Percentiles rank a stretch among this genome's conserved stretches.
phyloP scores from a whole-genome alignment of 92 coral and sea anemone genomes.

The Pocillopora grandis region DNA sequence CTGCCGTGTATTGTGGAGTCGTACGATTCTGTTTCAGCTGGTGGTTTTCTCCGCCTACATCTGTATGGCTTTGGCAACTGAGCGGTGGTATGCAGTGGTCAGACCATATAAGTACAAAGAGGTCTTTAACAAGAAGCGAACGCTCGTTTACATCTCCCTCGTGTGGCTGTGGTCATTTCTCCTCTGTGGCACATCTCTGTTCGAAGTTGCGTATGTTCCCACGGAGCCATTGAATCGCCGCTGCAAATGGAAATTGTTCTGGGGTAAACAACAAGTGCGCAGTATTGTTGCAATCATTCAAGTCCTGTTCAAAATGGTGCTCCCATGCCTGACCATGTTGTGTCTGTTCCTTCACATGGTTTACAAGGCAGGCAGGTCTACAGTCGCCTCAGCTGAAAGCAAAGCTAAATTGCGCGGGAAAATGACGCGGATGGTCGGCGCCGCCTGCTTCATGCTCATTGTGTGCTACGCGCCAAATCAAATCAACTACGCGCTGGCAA shows the following conservation, averaged over 20 bases:
- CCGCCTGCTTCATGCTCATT: background rate
- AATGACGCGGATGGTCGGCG: slow-evolving; percentile 30
- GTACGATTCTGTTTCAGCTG: slow-evolving; percentile 65
- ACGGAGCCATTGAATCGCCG: background rate
- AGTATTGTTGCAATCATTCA: background rate
- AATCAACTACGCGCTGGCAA: slow-evolving; percentile 21
- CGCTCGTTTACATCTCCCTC: slow-evolving; percentile 45
- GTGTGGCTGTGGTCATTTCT: slow-evolving; percentile 60
- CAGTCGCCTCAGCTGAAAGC: slow-evolving; percentile 5
- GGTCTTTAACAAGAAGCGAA: slow-evolving; percentile 46
- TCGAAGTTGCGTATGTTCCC: slow-evolving; percentile 10
- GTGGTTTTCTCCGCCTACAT: slow-evolving; percentile 70
- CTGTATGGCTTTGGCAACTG: slow-evolving; percentile 73
- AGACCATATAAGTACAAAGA: slow-evolving; percentile 67
- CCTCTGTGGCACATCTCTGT: background rate
- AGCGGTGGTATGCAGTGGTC: slow-evolving; percentile 84
- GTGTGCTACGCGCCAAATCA: slow-evolving; percentile 28
- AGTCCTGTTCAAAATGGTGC: slow-evolving; percentile 14
- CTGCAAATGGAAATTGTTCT: background rate
- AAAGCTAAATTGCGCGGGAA: slow-evolving; percentile 20
- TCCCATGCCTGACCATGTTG: slow-evolving; percentile 18
- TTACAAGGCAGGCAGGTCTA: background rate
- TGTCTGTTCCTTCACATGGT: slow-evolving; percentile 15
- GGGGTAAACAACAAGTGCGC: background rate
- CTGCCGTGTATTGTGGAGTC: slow-evolving; percentile 73